Conservation (phyloP, 2,797 vertebrate species). For the Chelonia mydas region DNA sequence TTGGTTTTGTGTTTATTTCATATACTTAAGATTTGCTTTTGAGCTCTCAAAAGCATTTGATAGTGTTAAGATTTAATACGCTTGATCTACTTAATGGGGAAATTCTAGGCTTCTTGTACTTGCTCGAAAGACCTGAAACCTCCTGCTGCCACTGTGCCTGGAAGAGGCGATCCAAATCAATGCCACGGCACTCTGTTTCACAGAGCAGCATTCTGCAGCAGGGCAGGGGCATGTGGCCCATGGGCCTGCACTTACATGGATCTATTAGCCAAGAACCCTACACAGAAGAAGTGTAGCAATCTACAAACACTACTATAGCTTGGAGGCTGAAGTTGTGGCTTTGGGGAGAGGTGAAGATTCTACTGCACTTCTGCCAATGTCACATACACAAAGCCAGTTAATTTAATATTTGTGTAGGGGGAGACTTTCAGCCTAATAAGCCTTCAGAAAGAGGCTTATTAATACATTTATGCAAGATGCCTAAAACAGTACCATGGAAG, state of each 20-base stretch:
- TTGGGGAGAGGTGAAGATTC: neutral
- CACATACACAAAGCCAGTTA: neutral
- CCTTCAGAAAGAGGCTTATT: neutral
- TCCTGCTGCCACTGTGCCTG: rapidly evolving
- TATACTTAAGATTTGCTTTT: neutral
- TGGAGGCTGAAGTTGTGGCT: neutral
- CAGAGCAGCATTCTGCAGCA: neutral
- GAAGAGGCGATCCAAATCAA: rapidly evolving
- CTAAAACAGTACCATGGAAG: neutral
- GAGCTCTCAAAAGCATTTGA: rapidly evolving
- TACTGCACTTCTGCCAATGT: neutral
- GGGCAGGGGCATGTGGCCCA: neutral
- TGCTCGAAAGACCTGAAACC: neutral
- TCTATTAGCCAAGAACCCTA: neutral
- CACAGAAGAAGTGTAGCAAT: neutral
- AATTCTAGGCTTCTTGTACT: neutral
- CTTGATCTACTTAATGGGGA: neutral
- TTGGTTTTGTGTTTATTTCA: neutral
- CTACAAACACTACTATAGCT: neutral
- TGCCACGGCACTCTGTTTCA: neutral
- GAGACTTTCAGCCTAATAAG: neutral
- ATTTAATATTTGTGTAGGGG: neutral
- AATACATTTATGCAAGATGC: neutral
- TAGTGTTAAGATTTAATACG: neutral
- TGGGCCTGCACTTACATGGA: neutral